Evolutionary conservation across 2,113 vertebrate species (phyloP), one percentile per base, ranked within the genome.

Genomic region (Sardina pilchardus): DNA sequence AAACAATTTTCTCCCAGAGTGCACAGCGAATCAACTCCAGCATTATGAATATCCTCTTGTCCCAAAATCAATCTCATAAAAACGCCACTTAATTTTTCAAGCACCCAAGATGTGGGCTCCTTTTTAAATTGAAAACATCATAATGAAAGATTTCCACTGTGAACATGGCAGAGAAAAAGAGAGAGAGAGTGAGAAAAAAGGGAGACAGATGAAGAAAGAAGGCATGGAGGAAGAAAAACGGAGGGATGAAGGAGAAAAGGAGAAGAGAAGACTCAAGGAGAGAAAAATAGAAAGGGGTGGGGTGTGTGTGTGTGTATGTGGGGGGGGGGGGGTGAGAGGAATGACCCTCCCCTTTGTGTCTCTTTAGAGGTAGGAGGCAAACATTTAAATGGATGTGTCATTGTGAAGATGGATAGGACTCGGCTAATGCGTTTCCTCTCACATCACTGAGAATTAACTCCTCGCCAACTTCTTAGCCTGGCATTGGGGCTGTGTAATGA

Each of bases 381-480:
- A 87, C 85, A 92, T 94, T 94, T 93, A 94, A 95, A 95, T 94
- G 91, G 88, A 93, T 90, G 91, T 92, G 92, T 93, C 94, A 94
- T 85, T 34, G 63, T n/a, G 75, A 93, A 93, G 94, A 94, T 93
- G 91, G 92, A 95, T 94, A 94, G 92, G 90, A 91, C 91, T 93
- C 90, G 91, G 90, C 92, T 94, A 94, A 94, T 95, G 93, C 91
- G 90, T 92, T 94, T 93, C 92, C 92, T 89, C 90, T 91, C 89
- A 91, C 90, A 90, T 53, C 83, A 90, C 86, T 87, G 90, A 90
- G 90, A 94, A 93, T 94, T 89, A 94, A 92, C 92, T 94, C 91
- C 89, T 93, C 91, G 89, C 89, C 88, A 90, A 87, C 89, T 92
- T 90, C 78, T 89, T 91, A 91, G 89, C 91, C 87, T 83, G 88